These are phyloP conservation scores for Amphiprion clarkii DNA, from an alignment of 2,797 vertebrate species.

Conservation along the genomic window DNA sequence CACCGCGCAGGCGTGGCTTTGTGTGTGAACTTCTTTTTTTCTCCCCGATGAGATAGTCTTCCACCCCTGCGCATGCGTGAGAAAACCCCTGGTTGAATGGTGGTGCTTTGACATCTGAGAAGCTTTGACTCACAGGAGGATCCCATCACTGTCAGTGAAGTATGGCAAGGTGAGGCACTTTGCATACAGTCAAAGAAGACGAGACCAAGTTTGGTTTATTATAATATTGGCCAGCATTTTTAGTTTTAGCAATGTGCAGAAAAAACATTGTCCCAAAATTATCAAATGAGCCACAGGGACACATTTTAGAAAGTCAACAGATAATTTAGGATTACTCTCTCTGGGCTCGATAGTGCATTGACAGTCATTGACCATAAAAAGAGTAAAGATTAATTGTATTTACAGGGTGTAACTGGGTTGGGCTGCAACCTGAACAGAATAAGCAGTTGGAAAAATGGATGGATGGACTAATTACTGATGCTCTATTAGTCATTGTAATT, in stretches of 20 bases:
- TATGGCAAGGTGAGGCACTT: slow-evolving; percentile 24
- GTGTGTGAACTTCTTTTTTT: slow-evolving; percentile 81
- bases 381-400: neutral
- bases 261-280: neutral
- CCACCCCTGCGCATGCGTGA: slow-evolving; percentile 77
- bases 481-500: neutral
- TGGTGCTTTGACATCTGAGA: slow-evolving; percentile 73
- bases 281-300: neutral
- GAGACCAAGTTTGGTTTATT: neutral
- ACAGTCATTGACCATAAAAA: slow-evolving; percentile 19
- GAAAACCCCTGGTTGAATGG: slow-evolving; percentile 75
- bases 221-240: too few relatives aligned
- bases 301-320: neutral
- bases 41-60: slow-evolving; percentile 71
- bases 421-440: slow-evolving; percentile 4
- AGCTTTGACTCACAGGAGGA: slow-evolving; percentile 69
- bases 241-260: neutral
- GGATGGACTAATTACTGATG: neutral
- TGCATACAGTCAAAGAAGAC: slow-evolving; percentile 10
- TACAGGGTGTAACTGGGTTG: neutral
- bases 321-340: neutral
- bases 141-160: slow-evolving; percentile 54
- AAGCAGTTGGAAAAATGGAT: neutral
- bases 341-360: neutral
- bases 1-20: slow-evolving; percentile 84